These are phyloP conservation scores for Dryomyza anilis DNA, from an alignment of 2,888 invertebrate genomes.

Conservation along the genomic window DNA sequence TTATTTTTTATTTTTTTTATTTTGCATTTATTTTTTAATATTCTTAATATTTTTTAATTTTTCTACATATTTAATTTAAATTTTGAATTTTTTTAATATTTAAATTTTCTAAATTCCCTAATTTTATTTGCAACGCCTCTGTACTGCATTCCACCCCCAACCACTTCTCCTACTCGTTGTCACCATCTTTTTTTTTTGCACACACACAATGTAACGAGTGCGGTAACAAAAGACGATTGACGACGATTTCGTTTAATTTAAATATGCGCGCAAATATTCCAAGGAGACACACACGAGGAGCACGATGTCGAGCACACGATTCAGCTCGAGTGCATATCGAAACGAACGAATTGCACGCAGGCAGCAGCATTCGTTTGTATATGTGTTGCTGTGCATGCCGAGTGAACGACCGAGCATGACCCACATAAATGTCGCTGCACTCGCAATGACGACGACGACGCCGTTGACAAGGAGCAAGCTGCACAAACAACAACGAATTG, in stretches of 20 bases:
- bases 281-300: conserved; percentile 28
- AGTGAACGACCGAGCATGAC: conserved; percentile 69
- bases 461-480: conserved; percentile 29
- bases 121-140: too few relatives aligned
- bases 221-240: conserved; percentile 6
- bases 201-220: conserved; percentile 4
- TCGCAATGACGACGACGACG: conserved; percentile 40
- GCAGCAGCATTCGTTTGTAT: conserved; percentile 9
- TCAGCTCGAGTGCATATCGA: too few relatives aligned
- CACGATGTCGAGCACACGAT: too few relatives aligned
- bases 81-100: too few relatives aligned
- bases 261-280: conserved; percentile 27
- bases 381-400: conserved; percentile 22
- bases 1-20: too few relatives aligned
- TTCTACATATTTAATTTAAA: too few relatives aligned
- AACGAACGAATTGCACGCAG: too few relatives aligned
- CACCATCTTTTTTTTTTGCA: background rate
- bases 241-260: conserved; percentile 18
- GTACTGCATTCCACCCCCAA: too few relatives aligned
- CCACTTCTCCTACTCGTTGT: background rate
- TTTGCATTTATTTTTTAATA: too few relatives aligned
- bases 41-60: too few relatives aligned
- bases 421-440: conserved; percentile 72
- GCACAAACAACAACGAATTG: conserved; percentile 29
- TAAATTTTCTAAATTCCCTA: too few relatives aligned